A percentile compares a stretch with the other conserved stretches of the same genome.
Evolutionary conservation across 1,140 invertebrate genomes (phyloP).

Genomic region (Drosophila repleta): DNA sequence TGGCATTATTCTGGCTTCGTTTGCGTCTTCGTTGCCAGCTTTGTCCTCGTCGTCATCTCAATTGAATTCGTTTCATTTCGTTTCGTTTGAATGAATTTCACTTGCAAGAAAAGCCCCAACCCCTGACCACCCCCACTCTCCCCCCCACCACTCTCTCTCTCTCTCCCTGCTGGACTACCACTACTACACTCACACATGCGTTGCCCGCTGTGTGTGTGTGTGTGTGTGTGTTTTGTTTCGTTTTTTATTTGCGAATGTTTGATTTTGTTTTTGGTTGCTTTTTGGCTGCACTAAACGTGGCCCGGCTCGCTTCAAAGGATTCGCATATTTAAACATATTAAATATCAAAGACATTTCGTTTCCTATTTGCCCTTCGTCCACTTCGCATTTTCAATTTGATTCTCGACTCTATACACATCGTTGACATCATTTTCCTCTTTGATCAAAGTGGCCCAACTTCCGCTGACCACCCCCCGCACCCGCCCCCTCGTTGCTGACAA

Average conservation of each 20-base stretch:
- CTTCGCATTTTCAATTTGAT: conserved; percentile 56
- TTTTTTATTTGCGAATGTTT: conserved; percentile 29
- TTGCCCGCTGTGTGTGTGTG: conserved; percentile 15
- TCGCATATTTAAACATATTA: conserved; percentile 81
- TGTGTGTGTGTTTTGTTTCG: conserved; percentile 20
- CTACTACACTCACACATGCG: conserved; percentile 19
- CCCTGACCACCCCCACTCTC: conserved; percentile 17
- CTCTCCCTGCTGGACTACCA: background rate
- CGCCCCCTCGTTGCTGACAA: conserved; percentile 37
- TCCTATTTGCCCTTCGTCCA: conserved; percentile 4
- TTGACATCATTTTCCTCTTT: conserved; percentile 31
- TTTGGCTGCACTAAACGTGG: background rate
- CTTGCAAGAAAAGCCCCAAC: conserved; percentile 37
- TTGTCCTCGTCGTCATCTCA: conserved; percentile 53
- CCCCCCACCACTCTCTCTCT: too few species aligned
- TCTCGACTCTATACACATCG: conserved; percentile 43
- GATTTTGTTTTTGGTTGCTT: conserved; percentile 17
- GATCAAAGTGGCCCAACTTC: conserved; percentile 17
- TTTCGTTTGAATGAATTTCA: conserved; percentile 81
- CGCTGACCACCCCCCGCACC: background rate
- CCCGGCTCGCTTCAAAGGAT: conserved; percentile 68
- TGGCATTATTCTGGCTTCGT: conserved; percentile 70
- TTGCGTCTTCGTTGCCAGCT: conserved; percentile 27
- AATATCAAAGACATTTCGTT: conserved; percentile 73
- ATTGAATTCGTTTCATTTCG: conserved; percentile 82